Conservation (phyloP, 1,140 invertebrate species). For the Pseudomyrmex gracilis region DNA sequence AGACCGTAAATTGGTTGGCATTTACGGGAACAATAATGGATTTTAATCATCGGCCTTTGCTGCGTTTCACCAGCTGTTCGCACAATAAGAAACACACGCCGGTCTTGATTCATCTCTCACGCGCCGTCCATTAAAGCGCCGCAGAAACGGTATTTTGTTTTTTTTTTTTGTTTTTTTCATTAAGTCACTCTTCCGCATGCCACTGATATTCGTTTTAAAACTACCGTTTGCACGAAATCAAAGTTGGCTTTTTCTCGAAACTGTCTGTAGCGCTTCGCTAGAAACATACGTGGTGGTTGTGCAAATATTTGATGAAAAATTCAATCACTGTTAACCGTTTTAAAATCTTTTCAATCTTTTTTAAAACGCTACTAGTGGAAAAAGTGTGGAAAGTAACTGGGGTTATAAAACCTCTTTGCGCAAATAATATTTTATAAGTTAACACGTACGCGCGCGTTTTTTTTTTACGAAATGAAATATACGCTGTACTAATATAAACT, state of each 20-base stretch:
- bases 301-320: slow-evolving; percentile 52
- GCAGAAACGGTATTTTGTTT: slow-evolving; percentile 53
- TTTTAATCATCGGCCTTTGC: slow-evolving; percentile 37
- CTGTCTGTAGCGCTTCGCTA: neutral
- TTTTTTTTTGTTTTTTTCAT: slow-evolving; percentile 59
- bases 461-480: neutral
- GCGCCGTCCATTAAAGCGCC: slow-evolving; percentile 41
- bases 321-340: slow-evolving; percentile 43
- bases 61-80: slow-evolving; percentile 43
- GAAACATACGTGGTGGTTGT: slow-evolving; percentile 21
- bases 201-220: slow-evolving; percentile 56
- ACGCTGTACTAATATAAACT: neutral
- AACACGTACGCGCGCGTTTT: neutral
- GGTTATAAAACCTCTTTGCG: slow-evolving; percentile 5
- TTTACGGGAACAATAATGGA: slow-evolving; percentile 46
- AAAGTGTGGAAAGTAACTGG: neutral
- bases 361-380: neutral
- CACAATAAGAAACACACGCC: slow-evolving; percentile 35
- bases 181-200: slow-evolving; percentile 41
- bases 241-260: slow-evolving; percentile 23
- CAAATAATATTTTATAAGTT: slow-evolving; percentile 19
- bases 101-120: slow-evolving; percentile 8
- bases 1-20: slow-evolving; percentile 33
- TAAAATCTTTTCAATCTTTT: slow-evolving; percentile 46
- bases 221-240: slow-evolving; percentile 44